Evolutionary conservation across 2,113 vertebrate genomes (phyloP).

Genomic region (Ahaetulla prasina): DNA sequence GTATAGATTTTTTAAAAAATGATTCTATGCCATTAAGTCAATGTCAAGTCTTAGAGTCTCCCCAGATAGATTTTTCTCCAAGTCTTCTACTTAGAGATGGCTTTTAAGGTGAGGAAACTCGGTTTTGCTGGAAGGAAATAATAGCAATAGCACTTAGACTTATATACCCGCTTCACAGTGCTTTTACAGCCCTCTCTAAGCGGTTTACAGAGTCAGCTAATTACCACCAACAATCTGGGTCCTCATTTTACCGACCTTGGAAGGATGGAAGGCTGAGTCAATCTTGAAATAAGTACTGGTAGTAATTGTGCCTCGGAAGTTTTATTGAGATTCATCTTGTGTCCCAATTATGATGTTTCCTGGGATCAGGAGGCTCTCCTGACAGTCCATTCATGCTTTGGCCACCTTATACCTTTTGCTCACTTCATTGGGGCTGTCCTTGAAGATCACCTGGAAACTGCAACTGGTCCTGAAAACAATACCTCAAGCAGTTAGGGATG

Average conservation of each 20-base stretch:
- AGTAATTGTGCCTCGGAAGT: not conserved
- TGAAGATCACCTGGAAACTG: not conserved
- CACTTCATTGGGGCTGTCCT: not conserved
- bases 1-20: not conserved
- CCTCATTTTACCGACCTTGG: no score
- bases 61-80: not conserved
- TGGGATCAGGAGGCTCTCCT: not conserved
- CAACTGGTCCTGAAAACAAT: not conserved
- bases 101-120: no score
- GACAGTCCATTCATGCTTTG: not conserved
- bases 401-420: not conserved
- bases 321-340: not conserved
- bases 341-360: not conserved
- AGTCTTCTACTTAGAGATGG: not conserved
- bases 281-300: no score
- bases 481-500: not conserved
- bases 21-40: not conserved
- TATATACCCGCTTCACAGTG: no score
- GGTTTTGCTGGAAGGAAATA: no score
- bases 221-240: no score
- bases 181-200: no score
- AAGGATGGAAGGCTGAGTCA: no score
- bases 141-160: no score
- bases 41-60: not conserved
- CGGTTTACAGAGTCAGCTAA: no score